These are phyloP conservation scores for Echinarachnius parma DNA, from an alignment of 53 echinoderm and acorn worm species.

Conservation along the genomic window DNA sequence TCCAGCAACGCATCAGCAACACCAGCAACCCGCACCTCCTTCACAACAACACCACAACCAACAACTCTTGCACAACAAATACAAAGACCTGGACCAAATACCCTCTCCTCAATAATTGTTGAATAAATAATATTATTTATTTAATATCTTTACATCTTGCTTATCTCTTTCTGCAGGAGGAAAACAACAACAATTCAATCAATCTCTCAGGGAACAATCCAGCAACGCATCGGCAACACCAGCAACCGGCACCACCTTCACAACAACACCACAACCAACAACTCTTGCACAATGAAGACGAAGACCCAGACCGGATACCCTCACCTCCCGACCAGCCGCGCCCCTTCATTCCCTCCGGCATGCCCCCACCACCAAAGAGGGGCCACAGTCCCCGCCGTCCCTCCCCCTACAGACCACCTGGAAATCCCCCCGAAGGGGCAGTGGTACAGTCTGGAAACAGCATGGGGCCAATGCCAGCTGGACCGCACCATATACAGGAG, in stretches of 20 bases:
- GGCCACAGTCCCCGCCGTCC: conserved; percentile 37
- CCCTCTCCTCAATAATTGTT: too few relatives aligned
- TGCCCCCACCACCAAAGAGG: conserved; percentile 20
- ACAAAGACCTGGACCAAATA: too few relatives aligned
- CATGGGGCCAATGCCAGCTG: too few relatives aligned
- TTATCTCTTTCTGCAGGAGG: background rate
- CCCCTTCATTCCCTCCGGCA: conserved; percentile 18
- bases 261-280: conserved; percentile 10
- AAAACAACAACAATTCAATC: conserved; percentile 27
- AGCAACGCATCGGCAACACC: too few relatives aligned
- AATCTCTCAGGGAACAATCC: conserved; percentile 11
- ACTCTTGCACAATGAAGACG: conserved; percentile 6
- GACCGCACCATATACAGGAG: background rate
- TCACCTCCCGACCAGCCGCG: conserved; percentile 34
- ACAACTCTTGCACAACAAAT: conserved; percentile 16
- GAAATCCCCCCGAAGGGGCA: conserved; percentile 13
- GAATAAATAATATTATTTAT: too few relatives aligned
- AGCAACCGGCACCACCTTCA: too few relatives aligned
- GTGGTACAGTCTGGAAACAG: background rate
- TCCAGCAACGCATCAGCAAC: too few relatives aligned
- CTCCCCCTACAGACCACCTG: conserved; percentile 12
- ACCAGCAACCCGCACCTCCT: too few relatives aligned
- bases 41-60: conserved; percentile 9
- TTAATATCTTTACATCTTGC: conserved; percentile 25
- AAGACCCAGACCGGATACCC: conserved; percentile 5